Conservation (phyloP, 92 coral and sea anemone species). For the Bergia puertoricense region DNA sequence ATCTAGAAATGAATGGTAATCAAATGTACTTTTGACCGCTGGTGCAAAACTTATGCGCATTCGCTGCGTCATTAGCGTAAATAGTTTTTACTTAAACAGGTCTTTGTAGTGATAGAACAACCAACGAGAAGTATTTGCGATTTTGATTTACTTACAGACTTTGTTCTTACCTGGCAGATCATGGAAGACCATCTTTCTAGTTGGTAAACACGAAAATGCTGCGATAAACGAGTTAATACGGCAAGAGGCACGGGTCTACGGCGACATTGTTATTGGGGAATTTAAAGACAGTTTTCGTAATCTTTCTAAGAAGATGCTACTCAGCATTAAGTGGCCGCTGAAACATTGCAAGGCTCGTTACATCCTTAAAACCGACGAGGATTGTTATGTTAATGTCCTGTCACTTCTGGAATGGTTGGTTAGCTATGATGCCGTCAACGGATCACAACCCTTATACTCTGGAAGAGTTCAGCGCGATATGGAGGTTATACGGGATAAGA, state of each 20-base stretch:
- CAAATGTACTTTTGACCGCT: no score
- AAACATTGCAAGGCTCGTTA: constrained; percentile 62
- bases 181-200: constrained; percentile 82
- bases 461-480: constrained; percentile 71
- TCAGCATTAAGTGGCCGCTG: constrained; percentile 64
- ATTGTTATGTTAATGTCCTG: constrained; percentile 71
- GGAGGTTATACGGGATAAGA: constrained; percentile 65
- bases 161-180: constrained; percentile 37
- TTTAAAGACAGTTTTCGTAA: constrained; percentile 73
- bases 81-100: no score
- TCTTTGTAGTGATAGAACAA: not conserved
- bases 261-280: constrained; percentile 77
- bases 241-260: constrained; percentile 72
- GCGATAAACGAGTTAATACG: constrained; percentile 58
- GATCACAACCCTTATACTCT: constrained; percentile 63
- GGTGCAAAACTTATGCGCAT: no score
- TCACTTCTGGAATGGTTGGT: constrained; percentile 72
- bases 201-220: constrained; percentile 67
- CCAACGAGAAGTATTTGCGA: not conserved
- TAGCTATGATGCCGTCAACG: constrained; percentile 56
- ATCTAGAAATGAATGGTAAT: no score
- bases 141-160: not conserved
- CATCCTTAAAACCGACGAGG: constrained; percentile 84
- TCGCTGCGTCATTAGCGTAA: no score
- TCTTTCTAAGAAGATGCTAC: constrained; percentile 69